These are phyloP conservation scores for Periophthalmus magnuspinnatus DNA, from an alignment of 2,797 vertebrate species.

Conservation along the genomic window DNA sequence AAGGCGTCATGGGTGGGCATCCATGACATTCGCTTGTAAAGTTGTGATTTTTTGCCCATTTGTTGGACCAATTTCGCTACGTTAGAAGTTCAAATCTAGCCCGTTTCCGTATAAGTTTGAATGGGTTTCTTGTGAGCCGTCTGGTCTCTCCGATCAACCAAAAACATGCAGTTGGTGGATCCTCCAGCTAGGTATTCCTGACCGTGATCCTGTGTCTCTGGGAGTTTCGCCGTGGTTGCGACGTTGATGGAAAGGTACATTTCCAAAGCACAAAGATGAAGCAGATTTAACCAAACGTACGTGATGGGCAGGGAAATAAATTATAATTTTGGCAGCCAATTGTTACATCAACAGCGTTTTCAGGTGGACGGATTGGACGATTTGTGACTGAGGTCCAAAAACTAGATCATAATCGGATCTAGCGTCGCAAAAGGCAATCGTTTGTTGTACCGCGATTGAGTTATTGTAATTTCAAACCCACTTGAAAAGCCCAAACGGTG, in stretches of 20 bases:
- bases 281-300: neutral
- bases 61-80: neutral
- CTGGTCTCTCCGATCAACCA: neutral
- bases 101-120: neutral
- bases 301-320: neutral
- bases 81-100: too few species aligned
- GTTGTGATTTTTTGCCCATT: neutral
- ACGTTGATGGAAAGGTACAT: too few species aligned
- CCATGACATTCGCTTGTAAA: too few species aligned
- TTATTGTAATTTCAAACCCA: neutral
- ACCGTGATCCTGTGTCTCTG: too few species aligned
- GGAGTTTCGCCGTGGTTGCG: too few species aligned
- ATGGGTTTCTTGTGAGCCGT: neutral
- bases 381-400: slow-evolving; percentile 2
- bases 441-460: slow-evolving; percentile 7
- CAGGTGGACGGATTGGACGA: slow-evolving; percentile 10
- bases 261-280: neutral
- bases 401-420: too few species aligned
- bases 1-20: too few species aligned
- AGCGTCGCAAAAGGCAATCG: slow-evolving; percentile 14
- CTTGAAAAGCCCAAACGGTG: slow-evolving; percentile 18
- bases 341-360: neutral
- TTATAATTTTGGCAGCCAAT: neutral
- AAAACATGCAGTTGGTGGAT: too few species aligned
- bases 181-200: too few species aligned